Evolutionary conservation across 2,888 invertebrate species (phyloP).

Genomic region (Congeria kusceri): DNA sequence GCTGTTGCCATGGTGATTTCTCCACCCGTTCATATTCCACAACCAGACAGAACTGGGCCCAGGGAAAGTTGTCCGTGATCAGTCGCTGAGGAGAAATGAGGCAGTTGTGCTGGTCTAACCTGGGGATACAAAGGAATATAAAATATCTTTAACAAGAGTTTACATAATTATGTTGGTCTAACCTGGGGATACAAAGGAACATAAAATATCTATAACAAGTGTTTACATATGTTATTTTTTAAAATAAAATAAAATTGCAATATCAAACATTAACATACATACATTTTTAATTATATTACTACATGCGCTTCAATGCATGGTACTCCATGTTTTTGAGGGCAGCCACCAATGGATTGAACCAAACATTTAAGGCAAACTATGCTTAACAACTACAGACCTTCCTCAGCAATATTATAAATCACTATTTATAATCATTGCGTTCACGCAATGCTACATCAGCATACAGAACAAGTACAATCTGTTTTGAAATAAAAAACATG

Average conservation of each 20-base stretch:
- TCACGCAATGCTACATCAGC: too few species aligned
- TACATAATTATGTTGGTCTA: slow-evolving; percentile 64
- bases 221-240: slow-evolving; percentile 18
- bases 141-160: too few species aligned
- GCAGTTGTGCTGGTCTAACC: slow-evolving; percentile 69
- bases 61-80: slow-evolving; percentile 66
- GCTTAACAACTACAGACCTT: too few species aligned
- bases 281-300: not conserved
- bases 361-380: too few species aligned
- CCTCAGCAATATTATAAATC: too few species aligned
- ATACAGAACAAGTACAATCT: too few species aligned
- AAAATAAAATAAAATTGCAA: not conserved
- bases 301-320: too few species aligned
- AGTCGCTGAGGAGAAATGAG: slow-evolving; percentile 49
- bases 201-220: too few species aligned
- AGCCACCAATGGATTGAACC: too few species aligned
- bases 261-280: not conserved
- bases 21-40: slow-evolving; percentile 72
- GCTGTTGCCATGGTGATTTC: slow-evolving; percentile 43
- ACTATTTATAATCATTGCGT: too few species aligned
- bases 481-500: too few species aligned
- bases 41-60: slow-evolving; percentile 75
- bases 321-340: too few species aligned
- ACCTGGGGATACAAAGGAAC: slow-evolving; percentile 42
- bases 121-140: slow-evolving; percentile 28